phyloP scores from a whole-genome alignment of 2,797 vertebrate genomes.

The Lycodopsis pacificus region DNA sequence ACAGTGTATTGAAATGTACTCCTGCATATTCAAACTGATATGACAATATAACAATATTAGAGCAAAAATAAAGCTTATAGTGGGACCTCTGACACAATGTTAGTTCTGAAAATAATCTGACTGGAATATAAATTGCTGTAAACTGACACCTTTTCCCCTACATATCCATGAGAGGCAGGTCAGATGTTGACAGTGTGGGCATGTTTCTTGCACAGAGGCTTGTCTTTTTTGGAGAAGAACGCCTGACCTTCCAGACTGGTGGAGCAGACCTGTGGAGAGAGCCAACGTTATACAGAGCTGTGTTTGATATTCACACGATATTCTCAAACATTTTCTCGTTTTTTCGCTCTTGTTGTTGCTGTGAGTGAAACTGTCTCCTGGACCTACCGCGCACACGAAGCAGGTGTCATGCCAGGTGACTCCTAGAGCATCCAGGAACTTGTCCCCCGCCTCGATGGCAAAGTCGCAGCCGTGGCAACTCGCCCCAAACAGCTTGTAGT shows the following conservation, averaged over 20 bases:
- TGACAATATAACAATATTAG: conserved; percentile 2
- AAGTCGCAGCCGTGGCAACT: conserved; percentile 97
- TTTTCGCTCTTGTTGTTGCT: not conserved
- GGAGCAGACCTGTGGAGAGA: conserved; percentile 89
- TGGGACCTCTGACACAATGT: conserved; percentile 47
- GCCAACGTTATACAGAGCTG: conserved; percentile 1
- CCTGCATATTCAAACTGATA: conserved; percentile 34
- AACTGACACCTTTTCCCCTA: conserved; percentile 17
- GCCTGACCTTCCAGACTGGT: conserved; percentile 93
- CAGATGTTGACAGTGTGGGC: conserved; percentile 93
- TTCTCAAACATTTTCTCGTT: conserved; percentile 4
- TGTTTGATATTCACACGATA: conserved; percentile 13
- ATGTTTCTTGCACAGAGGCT: conserved; percentile 98
- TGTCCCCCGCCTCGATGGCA: conserved; percentile 97
- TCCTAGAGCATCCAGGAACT: conserved; percentile 95
- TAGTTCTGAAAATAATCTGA: conserved; percentile 45
- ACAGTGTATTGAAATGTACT: conserved; percentile 45
- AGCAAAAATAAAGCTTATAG: conserved; percentile 38
- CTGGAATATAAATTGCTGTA: conserved; percentile 29
- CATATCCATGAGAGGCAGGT: conserved; percentile 47
- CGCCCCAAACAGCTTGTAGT: conserved; percentile 93
- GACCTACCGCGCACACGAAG: conserved; percentile 95
- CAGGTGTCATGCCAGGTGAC: conserved; percentile 98
- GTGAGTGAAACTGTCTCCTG: not conserved
- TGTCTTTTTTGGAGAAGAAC: conserved; percentile 99